Evolutionary conservation across 37 sponge, comb jelly and placozoan species (phyloP).

Genomic region (Axinella damicornis): DNA sequence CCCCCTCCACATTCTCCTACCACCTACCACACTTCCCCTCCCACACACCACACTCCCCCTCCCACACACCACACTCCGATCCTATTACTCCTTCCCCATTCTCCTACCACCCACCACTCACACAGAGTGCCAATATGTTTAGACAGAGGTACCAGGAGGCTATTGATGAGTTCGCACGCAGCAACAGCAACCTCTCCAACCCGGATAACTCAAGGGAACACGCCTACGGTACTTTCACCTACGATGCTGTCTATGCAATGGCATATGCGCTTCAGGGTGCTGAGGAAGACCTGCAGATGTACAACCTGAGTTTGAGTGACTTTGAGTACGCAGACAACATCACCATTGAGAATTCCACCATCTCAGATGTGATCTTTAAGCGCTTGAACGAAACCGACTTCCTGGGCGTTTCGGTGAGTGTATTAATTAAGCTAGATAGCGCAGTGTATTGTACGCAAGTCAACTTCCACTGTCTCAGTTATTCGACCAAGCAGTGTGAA

Average conservation of each 20-base stretch:
- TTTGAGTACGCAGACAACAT: conserved; percentile 15
- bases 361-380: conserved; percentile 32
- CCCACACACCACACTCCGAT: no score
- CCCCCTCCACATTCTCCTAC: no score
- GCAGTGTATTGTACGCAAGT: no score
- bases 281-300: conserved; percentile 13
- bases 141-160: not conserved
- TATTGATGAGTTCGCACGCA: not conserved
- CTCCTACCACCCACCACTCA: not conserved
- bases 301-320: not conserved
- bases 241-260: conserved; percentile 65
- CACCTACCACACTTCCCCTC: no score
- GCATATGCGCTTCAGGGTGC: conserved; percentile 51
- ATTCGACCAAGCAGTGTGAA: no score
- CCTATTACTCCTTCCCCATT: no score
- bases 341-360: not conserved
- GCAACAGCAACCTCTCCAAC: not conserved
- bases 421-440: not conserved
- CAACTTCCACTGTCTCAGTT: no score
- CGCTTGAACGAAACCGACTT: conserved; percentile 26
- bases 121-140: not conserved
- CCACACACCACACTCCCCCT: no score
- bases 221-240: conserved; percentile 39
- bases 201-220: not conserved
- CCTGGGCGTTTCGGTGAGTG: conserved; percentile 60